These are phyloP conservation scores for Liasis olivaceus DNA, from an alignment of 2,797 vertebrate genomes.

Conservation along the genomic window DNA sequence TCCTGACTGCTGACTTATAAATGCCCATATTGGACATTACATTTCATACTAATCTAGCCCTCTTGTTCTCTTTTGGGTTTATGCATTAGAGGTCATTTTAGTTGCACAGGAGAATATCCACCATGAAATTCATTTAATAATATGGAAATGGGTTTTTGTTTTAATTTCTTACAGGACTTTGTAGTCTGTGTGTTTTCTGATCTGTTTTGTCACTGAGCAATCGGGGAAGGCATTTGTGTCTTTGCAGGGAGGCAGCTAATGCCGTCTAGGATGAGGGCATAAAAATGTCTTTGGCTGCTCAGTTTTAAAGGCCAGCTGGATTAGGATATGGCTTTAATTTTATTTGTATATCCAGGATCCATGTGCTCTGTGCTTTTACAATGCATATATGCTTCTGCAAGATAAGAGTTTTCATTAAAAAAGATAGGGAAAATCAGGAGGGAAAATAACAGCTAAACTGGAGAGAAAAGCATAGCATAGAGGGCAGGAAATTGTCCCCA, in stretches of 20 bases:
- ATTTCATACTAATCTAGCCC: not conserved
- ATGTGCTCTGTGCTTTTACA: constrained; percentile 28
- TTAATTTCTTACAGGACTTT: not conserved
- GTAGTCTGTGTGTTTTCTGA: not conserved
- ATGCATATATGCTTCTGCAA: constrained; percentile 36
- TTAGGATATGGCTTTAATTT: constrained; percentile 21
- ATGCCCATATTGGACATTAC: not conserved
- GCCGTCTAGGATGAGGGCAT: constrained; percentile 33
- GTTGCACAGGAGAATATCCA: not conserved
- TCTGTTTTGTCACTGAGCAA: not conserved
- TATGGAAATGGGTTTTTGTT: not conserved
- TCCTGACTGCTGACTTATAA: not conserved
- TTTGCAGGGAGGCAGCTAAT: not conserved
- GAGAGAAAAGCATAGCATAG: constrained; percentile 36
- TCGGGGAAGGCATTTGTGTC: constrained; percentile 4
- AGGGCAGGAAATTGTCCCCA: constrained; percentile 57
- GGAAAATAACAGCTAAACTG: constrained; percentile 49
- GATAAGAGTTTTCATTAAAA: constrained; percentile 37
- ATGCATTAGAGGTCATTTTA: rapidly evolving
- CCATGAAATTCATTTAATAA: not conserved
- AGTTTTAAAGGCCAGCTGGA: constrained; percentile 55
- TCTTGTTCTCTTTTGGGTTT: not conserved
- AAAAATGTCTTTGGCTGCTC: constrained; percentile 20
- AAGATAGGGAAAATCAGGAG: constrained; percentile 16
- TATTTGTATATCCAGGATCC: constrained; percentile 32